Conservation (phyloP, 1,140 invertebrate species). For the Listronotus oregonensis region DNA sequence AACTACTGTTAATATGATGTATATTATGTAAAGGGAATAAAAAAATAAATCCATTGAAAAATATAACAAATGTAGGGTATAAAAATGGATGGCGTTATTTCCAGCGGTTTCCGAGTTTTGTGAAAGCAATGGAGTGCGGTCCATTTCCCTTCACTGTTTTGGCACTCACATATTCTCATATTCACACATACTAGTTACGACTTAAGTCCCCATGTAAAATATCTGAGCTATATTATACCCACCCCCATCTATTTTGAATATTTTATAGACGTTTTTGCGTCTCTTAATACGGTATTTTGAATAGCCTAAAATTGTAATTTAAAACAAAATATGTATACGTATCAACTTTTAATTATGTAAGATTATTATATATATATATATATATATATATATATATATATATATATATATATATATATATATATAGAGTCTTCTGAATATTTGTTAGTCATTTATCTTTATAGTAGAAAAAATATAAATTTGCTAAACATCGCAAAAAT, state of each 20-base stretch:
- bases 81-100: slow-evolving; percentile 45
- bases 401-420: too few species aligned
- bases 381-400: too few species aligned
- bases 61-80: slow-evolving; percentile 44
- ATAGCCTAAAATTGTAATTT: too few species aligned
- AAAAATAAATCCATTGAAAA: slow-evolving; percentile 47
- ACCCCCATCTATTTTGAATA: slow-evolving; percentile 26
- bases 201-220: slow-evolving; percentile 31
- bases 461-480: too few species aligned
- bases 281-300: too few species aligned
- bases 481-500: too few species aligned
- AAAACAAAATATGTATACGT: too few species aligned
- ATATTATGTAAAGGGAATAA: slow-evolving; percentile 33
- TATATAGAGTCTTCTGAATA: too few species aligned
- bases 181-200: slow-evolving; percentile 41
- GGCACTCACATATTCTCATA: slow-evolving; percentile 47
- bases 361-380: too few species aligned
- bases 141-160: slow-evolving; percentile 41
- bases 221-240: slow-evolving; percentile 19
- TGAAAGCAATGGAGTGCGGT: slow-evolving; percentile 46
- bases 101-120: slow-evolving; percentile 43
- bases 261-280: slow-evolving; percentile 7
- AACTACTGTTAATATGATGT: slow-evolving; percentile 30
- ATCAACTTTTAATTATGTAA: too few species aligned
- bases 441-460: too few species aligned